Conservation (phyloP, 2,113 vertebrate species). For the Tetrao urogallus region DNA sequence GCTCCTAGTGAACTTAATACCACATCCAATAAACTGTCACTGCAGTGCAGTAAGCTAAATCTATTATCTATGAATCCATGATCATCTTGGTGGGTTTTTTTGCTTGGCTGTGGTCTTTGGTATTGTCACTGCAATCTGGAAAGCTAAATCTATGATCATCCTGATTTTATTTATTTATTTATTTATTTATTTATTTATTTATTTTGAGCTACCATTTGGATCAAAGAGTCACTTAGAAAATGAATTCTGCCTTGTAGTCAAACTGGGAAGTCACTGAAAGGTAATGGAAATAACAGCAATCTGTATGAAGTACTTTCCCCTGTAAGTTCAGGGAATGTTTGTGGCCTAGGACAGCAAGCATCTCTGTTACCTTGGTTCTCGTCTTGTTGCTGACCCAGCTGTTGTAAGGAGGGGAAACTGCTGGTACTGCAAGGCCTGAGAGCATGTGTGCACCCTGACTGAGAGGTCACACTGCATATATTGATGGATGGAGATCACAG, state of each 20-base stretch:
- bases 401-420: rapidly evolving
- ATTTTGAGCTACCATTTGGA: not conserved
- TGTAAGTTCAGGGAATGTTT: rapidly evolving
- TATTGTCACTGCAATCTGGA: no score
- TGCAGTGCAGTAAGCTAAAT: no score
- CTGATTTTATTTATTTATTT: no score
- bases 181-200: no score
- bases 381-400: rapidly evolving
- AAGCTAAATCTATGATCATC: no score
- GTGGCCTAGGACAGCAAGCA: not conserved
- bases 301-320: no score
- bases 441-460: rapidly evolving
- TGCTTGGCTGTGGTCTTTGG: no score
- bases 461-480: rapidly evolving
- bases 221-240: not conserved
- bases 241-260: not conserved
- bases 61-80: no score
- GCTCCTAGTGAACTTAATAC: no score
- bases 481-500: not conserved
- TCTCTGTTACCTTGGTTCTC: rapidly evolving
- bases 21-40: no score
- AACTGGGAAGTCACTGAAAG: not conserved
- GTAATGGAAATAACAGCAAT: not conserved
- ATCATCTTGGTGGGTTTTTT: no score
- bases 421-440: rapidly evolving